phyloP scores from a whole-genome alignment of 2,888 invertebrate species.

The Synanthedon myopaeformis region DNA sequence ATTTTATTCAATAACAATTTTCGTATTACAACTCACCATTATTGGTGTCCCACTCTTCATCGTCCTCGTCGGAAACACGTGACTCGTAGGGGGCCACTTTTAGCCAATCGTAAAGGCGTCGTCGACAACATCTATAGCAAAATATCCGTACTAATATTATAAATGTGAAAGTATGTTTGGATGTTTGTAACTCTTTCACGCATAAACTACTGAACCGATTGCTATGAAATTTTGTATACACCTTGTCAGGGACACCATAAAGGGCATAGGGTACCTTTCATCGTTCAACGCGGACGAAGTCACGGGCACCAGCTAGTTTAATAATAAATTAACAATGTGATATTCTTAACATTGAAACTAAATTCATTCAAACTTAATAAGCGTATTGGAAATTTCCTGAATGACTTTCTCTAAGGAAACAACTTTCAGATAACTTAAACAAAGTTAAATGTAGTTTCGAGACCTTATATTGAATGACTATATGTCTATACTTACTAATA shows the following conservation, averaged over 20 bases:
- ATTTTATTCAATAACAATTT: background rate
- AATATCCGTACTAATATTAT: no score
- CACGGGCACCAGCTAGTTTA: no score
- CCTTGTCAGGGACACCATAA: no score
- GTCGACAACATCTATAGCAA: conserved; percentile 75
- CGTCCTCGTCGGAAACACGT: conserved; percentile 79
- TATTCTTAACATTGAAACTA: background rate
- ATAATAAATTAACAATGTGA: no score
- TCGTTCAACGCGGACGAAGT: no score
- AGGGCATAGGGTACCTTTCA: no score
- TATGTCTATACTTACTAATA: background rate
- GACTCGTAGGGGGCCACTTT: conserved; percentile 85
- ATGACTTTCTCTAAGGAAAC: background rate
- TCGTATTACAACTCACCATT: conserved; percentile 46
- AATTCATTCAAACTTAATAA: background rate
- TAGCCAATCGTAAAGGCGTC: conserved; percentile 90
- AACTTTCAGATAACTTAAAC: no score
- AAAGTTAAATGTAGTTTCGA: no score
- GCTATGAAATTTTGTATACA: no score
- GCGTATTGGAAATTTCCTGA: background rate
- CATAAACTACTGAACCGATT: no score
- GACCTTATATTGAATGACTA: background rate
- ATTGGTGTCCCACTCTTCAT: conserved; percentile 90
- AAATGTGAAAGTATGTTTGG: no score
- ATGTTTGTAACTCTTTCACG: no score